These are phyloP conservation scores for Heptranchias perlo DNA, from an alignment of 2,113 vertebrate genomes.

Conservation along the genomic window DNA sequence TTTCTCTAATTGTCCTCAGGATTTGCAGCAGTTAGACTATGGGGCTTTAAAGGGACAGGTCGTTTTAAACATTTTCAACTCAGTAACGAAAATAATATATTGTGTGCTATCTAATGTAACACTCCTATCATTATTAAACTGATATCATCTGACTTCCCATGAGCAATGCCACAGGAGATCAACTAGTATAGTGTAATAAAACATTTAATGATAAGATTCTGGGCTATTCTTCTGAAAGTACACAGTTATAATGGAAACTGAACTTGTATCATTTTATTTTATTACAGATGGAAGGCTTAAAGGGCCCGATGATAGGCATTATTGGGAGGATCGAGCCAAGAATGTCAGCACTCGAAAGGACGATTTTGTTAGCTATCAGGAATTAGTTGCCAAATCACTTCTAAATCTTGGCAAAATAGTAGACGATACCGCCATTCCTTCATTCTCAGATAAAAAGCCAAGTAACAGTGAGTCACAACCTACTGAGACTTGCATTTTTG, in stretches of 20 bases:
- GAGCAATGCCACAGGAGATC: neutral
- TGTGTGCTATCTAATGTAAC: neutral
- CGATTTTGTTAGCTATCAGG: slow-evolving; percentile 67
- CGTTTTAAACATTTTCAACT: neutral
- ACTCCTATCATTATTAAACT: neutral
- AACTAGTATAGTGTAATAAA: neutral
- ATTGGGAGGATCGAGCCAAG: slow-evolving; percentile 45
- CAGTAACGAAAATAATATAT: neutral
- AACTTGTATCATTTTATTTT: neutral
- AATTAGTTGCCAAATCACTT: slow-evolving; percentile 79
- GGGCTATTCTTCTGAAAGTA: neutral
- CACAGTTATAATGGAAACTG: neutral
- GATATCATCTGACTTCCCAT: neutral
- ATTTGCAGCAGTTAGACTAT: neutral
- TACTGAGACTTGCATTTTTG: neutral
- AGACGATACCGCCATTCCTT: slow-evolving; percentile 42
- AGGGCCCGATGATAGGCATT: slow-evolving; percentile 43
- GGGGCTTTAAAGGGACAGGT: neutral
- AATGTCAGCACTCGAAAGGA: slow-evolving; percentile 49
- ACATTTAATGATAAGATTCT: neutral
- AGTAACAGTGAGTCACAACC: slow-evolving; percentile 21
- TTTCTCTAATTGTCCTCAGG: neutral
- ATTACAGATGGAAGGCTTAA: slow-evolving; percentile 52
- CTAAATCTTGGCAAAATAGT: slow-evolving; percentile 72
- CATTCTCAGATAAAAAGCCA: slow-evolving; percentile 1